Base-by-base conservation (phyloP, 2,113 vertebrate genomes). In the Ochotona curzoniae region DNA sequence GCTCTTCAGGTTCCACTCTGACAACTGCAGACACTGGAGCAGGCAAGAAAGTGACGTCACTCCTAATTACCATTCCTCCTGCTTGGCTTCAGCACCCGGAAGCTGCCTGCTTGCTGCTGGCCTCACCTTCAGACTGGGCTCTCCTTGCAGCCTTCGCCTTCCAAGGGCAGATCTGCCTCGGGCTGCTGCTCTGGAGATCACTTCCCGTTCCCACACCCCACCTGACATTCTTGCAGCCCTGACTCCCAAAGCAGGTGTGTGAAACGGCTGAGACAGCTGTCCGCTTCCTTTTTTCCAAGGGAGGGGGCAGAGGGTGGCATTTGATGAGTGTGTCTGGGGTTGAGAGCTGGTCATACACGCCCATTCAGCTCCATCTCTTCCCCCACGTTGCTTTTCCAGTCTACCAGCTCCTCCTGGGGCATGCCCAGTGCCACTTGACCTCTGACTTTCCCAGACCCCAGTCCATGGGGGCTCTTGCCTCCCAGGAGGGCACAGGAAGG, bases 101-200 rank as follows among this genome's bases (percentile, higher is more conserved):
- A 70, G 63, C 23, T 8, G 21, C 47, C 25, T 8, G 15, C 66
- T 35, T 25, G 61, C 44, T 81, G 70, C 82, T 49, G 12, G 73
- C 78, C 35, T 57, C 60, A 21, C 88, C 51, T 63, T 85, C 83
- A 26, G 63, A 18, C 57, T 63, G 60, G 67, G 54, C 73, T 83
- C 25, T 26, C 83, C 70, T 5, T 66, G 30, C 49, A n/a, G 60
- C 47, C 63, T 74, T 92, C 70, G 32, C 82, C 86, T 76, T 70
- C 82, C 8, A 96, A 93, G 79, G 92, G 25, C 92, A 86, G 74
- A 71, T 35, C 47, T 7, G 81, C 67, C 91, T 89, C 82, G 38
- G 20, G 71, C 54, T 80, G 67, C 76, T 28, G 17, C 44, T 64
- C 60, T 11, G 28, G 76, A 66, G 87, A 87, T 74, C 44, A 35